Base-by-base conservation (phyloP, 2,888 invertebrate genomes). In the Perizoma flavofasciatum region DNA sequence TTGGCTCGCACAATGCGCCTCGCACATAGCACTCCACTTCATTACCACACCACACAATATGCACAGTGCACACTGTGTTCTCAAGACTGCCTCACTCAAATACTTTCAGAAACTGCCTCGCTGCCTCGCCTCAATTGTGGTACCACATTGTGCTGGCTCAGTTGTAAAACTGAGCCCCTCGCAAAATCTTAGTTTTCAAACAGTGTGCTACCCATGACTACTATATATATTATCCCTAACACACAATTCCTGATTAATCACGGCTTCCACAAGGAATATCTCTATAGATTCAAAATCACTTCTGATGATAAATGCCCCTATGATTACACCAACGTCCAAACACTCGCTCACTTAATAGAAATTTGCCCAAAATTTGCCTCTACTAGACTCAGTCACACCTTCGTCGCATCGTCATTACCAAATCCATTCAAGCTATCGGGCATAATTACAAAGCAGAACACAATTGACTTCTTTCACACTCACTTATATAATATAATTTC, bases 391-490 rank as follows among this genome's bases (percentile, higher is more conserved):
- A 37, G 35, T 4, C 55, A 56, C 39, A 49, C 49, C 41, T 48
- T 50, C 60, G 57, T 55, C 55, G 56, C 59, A 62, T 55, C 55
- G 58, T 55, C 58, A 60, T 54, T 65, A 61, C 53, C 61, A 51
- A 50, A 65, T 55, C 61, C 57, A 60, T 58, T 59, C 58, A 55
- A 61, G 49, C 58, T 61, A 58, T 61, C 58, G 58, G 7, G 7
- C 44, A 44, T 44, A 10, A 44, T 44, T 4, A 5, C 4, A 5
- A 11, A 10, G 2, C 4, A 44, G 8, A 4, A 3, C 5, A 11
- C 44, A 4, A n/a, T 11, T 5, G 11, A 44, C 2, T 44, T 11
- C 4, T 44, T 44, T 5, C 44, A 44, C 44, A 5, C 10, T 11
- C 44, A 11, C 58, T 57, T 57, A 54, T 57, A 52, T 46, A 35